These are phyloP conservation scores for Homarus americanus DNA, from an alignment of 1,140 invertebrate species.

Conservation along the genomic window DNA sequence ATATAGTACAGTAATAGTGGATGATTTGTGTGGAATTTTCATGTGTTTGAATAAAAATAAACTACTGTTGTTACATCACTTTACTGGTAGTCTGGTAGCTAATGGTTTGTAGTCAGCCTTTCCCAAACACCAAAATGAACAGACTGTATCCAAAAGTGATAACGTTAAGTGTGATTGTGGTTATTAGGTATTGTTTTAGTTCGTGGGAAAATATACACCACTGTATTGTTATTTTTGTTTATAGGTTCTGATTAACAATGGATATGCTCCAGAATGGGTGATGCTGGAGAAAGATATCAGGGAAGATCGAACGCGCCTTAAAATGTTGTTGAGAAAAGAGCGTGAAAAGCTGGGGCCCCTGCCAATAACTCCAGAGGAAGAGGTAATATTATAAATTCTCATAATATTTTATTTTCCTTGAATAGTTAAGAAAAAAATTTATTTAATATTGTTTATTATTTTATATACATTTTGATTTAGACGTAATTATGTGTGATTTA, in stretches of 20 bases:
- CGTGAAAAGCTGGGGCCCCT: slow-evolving; percentile 82
- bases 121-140: no score
- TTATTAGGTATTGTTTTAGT: no score
- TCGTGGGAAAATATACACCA: no score
- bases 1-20: no score
- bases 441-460: background rate
- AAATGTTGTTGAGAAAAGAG: slow-evolving; percentile 78
- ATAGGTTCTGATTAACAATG: slow-evolving; percentile 90
- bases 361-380: slow-evolving; percentile 81
- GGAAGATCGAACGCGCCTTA: slow-evolving; percentile 80
- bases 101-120: no score
- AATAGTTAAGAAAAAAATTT: background rate
- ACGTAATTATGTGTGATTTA: no score
- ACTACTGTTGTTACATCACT: no score
- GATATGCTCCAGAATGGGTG: slow-evolving; percentile 93
- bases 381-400: slow-evolving; percentile 74
- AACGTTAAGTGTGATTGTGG: no score
- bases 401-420: background rate
- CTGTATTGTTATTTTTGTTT: slow-evolving; percentile 72
- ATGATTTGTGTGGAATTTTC: no score
- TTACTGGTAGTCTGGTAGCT: no score
- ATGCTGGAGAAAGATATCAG: slow-evolving; percentile 89
- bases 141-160: no score
- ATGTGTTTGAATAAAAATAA: no score
- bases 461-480: background rate